Evolutionary conservation across 2,113 vertebrate species (phyloP), one percentile per base, ranked within the genome.

Genomic region (Forbesichthys papilliferus): DNA sequence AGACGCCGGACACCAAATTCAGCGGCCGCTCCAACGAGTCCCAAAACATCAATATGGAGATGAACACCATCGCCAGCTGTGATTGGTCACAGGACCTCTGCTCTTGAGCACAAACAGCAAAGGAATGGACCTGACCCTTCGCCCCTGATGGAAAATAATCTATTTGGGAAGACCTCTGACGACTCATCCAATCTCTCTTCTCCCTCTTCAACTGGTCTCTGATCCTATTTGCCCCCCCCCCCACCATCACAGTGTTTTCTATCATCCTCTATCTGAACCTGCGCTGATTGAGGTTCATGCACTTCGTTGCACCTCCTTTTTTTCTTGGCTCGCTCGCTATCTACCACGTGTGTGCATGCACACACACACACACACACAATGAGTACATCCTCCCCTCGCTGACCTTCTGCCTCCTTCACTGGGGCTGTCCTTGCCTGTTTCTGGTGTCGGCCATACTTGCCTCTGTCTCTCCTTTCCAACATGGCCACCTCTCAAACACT

Each of bases 221-320:
- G 5, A 9, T 67, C 10, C 36, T 49, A 34, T 16, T 57, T 20
- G 12, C 62, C n/a, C 64, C 20, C 48, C 73, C 75, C 75, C 64
- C 71, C 78, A 67, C 64, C 74, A 75, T 63, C 71, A 69, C 79
- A 42, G 12, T 71, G 11, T 69, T 76, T 71, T 47, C 64, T 66
- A 49, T 79, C 84, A 80, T 71, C 81, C 78, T 85, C 72, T 57
- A 47, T 83, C 71, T 85, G 84, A 85, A 87, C 85, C 74, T 73
- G 75, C 67, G n/a, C 75, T 83, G 84, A 88, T 83, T 84, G 83
- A 87, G 86, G 84, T 79, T 72, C 59, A 36, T 78, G 61, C 73
- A 59, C 67, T 75, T 56, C 62, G 61, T 64, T 72, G 56, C 66
- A 56, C 55, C 60, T 59, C 71, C 59, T 57, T 66, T 61, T 65